phyloP scores from a whole-genome alignment of 1,140 invertebrate species.

The Plutomurus gul region DNA sequence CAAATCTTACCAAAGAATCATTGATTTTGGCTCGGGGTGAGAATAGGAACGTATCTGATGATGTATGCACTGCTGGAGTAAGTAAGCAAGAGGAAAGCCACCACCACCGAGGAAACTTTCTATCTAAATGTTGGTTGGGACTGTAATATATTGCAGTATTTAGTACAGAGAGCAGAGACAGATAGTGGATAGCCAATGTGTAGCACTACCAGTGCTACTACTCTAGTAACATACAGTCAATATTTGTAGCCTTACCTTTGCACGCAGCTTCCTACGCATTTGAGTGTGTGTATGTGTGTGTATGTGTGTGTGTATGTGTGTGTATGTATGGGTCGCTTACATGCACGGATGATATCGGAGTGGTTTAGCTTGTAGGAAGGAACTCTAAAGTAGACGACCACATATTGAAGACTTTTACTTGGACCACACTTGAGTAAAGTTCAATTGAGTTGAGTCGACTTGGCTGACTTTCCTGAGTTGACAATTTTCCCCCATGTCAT shows the following conservation, averaged over 20 bases:
- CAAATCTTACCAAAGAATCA: conserved; percentile 8
- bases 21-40: conserved; percentile 17
- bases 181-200: neutral
- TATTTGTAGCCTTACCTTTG: neutral
- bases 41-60: neutral
- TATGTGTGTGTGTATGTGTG: neutral
- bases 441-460: neutral
- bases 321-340: neutral
- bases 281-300: neutral
- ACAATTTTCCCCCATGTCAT: conserved; percentile 28
- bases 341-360: neutral
- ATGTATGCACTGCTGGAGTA: neutral
- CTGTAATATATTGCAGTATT: no score
- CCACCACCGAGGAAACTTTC: neutral
- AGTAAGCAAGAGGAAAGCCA: neutral
- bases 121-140: neutral
- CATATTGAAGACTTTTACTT: neutral
- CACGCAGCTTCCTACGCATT: neutral
- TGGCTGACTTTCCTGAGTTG: conserved; percentile 25
- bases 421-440: conserved; percentile 15
- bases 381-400: no score
- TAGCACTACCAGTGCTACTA: no score
- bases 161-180: neutral
- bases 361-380: neutral
- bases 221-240: no score